These are phyloP conservation scores for Scelioninae gen. 2 DNA, from an alignment of 2,888 invertebrate genomes.

Conservation along the genomic window DNA sequence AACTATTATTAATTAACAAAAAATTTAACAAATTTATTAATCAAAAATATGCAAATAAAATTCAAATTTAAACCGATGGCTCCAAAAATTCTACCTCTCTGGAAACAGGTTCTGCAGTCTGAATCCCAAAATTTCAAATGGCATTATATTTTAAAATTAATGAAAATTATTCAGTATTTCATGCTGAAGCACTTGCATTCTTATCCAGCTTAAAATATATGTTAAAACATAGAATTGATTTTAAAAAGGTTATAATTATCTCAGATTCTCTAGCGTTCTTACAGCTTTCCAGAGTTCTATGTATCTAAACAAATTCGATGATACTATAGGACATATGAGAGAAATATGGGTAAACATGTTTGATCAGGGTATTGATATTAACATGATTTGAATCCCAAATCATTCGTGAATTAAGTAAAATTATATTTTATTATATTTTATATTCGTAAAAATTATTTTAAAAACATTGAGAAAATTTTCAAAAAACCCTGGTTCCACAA, in stretches of 20 bases:
- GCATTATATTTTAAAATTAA: not conserved
- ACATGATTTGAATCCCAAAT: not conserved
- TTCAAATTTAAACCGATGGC: not conserved
- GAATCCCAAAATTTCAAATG: not conserved
- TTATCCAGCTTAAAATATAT: not conserved
- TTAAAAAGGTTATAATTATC: not conserved
- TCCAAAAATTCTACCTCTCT: not conserved
- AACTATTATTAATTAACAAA: not conserved
- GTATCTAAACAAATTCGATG: too few species aligned
- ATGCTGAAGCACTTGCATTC: slow-evolving; percentile 4
- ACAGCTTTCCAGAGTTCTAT: too few species aligned
- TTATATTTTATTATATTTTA: not conserved
- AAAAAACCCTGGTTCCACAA: too few species aligned
- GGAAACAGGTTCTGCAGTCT: not conserved
- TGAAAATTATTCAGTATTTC: not conserved
- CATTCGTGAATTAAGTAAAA: not conserved
- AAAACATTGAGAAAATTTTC: not conserved
- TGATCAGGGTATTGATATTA: too few species aligned
- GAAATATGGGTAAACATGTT: too few species aligned
- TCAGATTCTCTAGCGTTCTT: not conserved
- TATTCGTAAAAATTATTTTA: not conserved
- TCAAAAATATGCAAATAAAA: not conserved
- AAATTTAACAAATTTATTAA: not conserved
- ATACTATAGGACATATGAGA: too few species aligned
- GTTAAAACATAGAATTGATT: too few species aligned